Conservation (phyloP, 2,888 invertebrate genomes). For the Heliconius sara region DNA sequence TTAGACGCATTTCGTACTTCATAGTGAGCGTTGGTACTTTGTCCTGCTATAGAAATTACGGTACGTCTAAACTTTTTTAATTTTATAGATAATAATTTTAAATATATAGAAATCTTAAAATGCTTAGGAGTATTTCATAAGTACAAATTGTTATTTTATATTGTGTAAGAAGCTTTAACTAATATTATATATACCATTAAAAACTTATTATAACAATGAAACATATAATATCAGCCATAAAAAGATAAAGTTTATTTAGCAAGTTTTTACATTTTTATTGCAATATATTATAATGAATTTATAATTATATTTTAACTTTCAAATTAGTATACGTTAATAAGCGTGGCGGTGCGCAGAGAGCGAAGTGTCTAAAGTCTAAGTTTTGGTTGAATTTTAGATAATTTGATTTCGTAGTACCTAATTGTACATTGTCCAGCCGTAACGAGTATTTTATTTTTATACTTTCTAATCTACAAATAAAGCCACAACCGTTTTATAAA, state of each 20-base stretch:
- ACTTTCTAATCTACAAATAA: no score
- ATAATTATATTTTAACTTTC: not conserved
- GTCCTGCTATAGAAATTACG: not conserved
- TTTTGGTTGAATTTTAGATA: no score
- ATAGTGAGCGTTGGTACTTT: not conserved
- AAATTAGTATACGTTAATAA: not conserved
- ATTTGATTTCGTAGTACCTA: no score
- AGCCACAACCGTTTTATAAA: no score
- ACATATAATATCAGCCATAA: not conserved
- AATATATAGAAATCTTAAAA: not conserved
- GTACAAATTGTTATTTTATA: not conserved
- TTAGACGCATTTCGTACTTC: conserved; percentile 15
- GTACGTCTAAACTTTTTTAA: not conserved
- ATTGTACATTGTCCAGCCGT: no score
- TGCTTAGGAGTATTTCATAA: not conserved
- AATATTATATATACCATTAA: not conserved
- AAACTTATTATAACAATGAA: no score
- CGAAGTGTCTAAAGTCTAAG: no score
- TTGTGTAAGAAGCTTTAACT: not conserved
- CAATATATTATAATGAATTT: not conserved
- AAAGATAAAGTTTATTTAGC: not conserved
- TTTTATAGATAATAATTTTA: not conserved
- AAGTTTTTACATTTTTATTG: not conserved
- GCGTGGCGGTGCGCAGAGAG: not conserved
- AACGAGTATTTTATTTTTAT: no score